Conservation (phyloP, 1,140 invertebrate species). For the Saccostrea cuccullata region DNA sequence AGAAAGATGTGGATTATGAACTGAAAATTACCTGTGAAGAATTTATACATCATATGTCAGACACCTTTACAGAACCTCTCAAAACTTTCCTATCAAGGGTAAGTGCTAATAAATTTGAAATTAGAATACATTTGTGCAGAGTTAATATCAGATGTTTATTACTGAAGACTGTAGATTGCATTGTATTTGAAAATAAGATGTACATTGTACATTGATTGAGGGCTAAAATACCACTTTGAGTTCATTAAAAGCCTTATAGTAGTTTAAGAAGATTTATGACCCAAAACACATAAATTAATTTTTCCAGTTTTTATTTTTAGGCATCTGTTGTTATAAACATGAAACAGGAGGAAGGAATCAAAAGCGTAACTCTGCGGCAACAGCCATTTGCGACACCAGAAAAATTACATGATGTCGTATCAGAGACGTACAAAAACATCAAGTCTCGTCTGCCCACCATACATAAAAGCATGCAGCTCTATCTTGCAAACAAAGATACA, state of each 20-base stretch:
- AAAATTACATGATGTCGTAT: constrained; percentile 77
- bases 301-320: constrained; percentile 61
- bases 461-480: constrained; percentile 94
- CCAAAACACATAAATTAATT: too few species aligned
- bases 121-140: too few species aligned
- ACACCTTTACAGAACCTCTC: constrained; percentile 86
- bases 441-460: constrained; percentile 89
- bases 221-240: too few species aligned
- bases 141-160: too few species aligned
- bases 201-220: too few species aligned
- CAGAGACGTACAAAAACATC: constrained; percentile 83
- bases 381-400: constrained; percentile 80
- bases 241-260: too few species aligned
- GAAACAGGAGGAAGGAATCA: constrained; percentile 73
- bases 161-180: too few species aligned
- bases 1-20: constrained; percentile 95
- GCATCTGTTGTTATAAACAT: constrained; percentile 75
- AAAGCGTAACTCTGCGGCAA: constrained; percentile 71
- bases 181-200: too few species aligned
- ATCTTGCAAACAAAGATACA: constrained; percentile 97
- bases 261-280: too few species aligned
- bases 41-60: constrained; percentile 91
- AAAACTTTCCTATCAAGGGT: constrained; percentile 88
- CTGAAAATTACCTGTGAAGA: constrained; percentile 94
- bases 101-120: constrained; percentile 63